A percentile compares a stretch with the other conserved stretches of the same genome.
Conservation (phyloP, 1,140 invertebrate species). For the Gryon sp. region DNA sequence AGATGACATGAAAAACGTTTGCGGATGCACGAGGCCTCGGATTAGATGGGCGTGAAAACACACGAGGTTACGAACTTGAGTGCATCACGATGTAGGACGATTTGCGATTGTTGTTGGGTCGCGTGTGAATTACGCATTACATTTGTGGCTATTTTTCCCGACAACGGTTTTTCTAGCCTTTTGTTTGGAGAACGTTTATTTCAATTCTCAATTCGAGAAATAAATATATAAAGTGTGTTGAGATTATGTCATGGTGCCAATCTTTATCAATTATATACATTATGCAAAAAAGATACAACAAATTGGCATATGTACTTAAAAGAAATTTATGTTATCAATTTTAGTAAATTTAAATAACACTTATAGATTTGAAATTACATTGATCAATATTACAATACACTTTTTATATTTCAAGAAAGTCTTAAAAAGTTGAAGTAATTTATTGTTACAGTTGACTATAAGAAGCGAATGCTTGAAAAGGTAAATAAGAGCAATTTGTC, state of each 20-base stretch:
- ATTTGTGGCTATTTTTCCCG: conserved; percentile 25
- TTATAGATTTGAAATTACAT: too few relatives aligned
- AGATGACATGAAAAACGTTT: conserved; percentile 53
- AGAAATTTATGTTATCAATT: too few relatives aligned
- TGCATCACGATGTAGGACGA: conserved; percentile 41
- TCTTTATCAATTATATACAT: too few relatives aligned
- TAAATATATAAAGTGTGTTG: too few relatives aligned
- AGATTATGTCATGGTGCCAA: too few relatives aligned
- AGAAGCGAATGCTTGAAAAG: not conserved
- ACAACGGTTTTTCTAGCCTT: conserved; percentile 35
- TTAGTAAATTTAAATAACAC: too few relatives aligned
- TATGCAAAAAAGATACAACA: too few relatives aligned
- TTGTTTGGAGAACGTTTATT: conserved; percentile 22
- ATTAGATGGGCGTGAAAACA: conserved; percentile 51
- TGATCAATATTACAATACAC: too few relatives aligned
- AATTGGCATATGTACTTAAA: too few relatives aligned
- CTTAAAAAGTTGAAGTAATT: too few relatives aligned
- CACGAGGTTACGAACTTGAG: conserved; percentile 47
- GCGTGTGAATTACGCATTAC: conserved; percentile 41
- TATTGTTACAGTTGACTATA: too few relatives aligned
- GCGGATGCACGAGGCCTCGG: conserved; percentile 43
- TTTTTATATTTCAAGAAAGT: too few relatives aligned
- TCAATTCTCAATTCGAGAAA: conserved; percentile 8
- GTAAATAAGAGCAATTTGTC: conserved; percentile 2
- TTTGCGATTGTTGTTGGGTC: conserved; percentile 40